phyloP scores from a whole-genome alignment of 2,888 invertebrate genomes.

The Stenodema calcarata region DNA sequence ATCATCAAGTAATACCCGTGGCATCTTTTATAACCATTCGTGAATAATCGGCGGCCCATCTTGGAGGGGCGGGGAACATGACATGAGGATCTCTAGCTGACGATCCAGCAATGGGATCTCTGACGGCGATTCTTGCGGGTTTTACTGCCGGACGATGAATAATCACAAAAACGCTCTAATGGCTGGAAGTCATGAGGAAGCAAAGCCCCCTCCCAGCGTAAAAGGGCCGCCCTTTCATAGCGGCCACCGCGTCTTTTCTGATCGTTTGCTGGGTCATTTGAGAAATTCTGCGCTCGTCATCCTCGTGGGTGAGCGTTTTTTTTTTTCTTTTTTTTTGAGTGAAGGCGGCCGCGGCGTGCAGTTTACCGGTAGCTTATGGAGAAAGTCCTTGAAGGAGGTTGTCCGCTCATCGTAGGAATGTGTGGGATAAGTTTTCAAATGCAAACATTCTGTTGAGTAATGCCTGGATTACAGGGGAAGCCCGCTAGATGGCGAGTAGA shows the following conservation, averaged over 20 bases:
- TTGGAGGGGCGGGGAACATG: not conserved
- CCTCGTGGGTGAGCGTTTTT: conserved; percentile 35
- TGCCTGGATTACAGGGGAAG: too few relatives aligned
- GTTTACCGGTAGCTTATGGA: not conserved
- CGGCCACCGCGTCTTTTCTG: not conserved
- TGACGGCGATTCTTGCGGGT: not conserved
- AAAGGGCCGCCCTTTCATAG: not conserved
- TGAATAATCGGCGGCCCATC: not conserved
- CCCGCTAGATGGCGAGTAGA: too few relatives aligned
- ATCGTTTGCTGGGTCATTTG: conserved; percentile 39
- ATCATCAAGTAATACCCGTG: not conserved
- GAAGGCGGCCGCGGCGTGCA: not conserved
- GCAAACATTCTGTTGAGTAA: not conserved
- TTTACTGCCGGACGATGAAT: conserved; percentile 38
- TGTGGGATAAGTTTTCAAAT: not conserved
- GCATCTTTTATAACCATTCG: not conserved
- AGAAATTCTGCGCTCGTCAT: conserved; percentile 36
- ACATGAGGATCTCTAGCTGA: not conserved
- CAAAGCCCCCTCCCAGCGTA: not conserved
- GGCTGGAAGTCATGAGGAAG: not conserved
- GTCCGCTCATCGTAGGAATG: not conserved
- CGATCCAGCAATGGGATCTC: not conserved
- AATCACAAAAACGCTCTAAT: conserved; percentile 35
- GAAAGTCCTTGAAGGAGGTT: not conserved
- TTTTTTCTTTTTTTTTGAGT: not conserved